Percentiles rank a stretch among this genome's conserved stretches.
Conservation (phyloP, 2,888 invertebrate genomes). For the Margaritifera margaritifera region DNA sequence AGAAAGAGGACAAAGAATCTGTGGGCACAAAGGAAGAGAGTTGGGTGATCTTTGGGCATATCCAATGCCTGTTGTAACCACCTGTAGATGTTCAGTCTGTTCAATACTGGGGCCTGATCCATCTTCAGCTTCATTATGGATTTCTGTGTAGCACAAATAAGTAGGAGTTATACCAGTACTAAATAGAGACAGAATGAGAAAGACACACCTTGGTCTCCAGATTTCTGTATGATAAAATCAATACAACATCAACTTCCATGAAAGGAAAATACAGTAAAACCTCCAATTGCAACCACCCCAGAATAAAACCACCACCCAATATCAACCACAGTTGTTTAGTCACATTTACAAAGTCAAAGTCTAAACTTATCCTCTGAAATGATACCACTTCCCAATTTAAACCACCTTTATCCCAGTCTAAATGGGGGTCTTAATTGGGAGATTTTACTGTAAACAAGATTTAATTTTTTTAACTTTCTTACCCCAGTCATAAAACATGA, state of each 20-base stretch:
- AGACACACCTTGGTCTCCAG: background rate
- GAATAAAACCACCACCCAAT: no score
- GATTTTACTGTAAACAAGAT: no score
- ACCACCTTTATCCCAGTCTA: no score
- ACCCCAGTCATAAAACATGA: no score
- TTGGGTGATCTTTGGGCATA: conserved; percentile 80
- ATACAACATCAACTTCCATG: background rate
- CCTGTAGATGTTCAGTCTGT: conserved; percentile 77
- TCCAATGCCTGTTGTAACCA: conserved; percentile 84
- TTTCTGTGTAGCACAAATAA: conserved; percentile 48
- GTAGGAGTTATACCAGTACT: background rate
- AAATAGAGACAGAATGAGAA: background rate
- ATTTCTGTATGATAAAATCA: background rate
- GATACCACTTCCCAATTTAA: no score
- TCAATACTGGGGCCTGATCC: conserved; percentile 53
- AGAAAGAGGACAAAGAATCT: conserved; percentile 84
- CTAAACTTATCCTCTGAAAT: no score
- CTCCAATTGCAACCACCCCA: no score
- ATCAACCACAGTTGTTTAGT: no score
- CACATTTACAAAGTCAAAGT: no score
- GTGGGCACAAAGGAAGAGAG: conserved; percentile 83
- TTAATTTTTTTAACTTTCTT: no score
- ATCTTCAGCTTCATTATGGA: conserved; percentile 58
- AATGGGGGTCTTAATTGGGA: no score
- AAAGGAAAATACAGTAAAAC: no score